Base-by-base conservation (phyloP, 2,113 vertebrate species). In the Zapus hudsonius region DNA sequence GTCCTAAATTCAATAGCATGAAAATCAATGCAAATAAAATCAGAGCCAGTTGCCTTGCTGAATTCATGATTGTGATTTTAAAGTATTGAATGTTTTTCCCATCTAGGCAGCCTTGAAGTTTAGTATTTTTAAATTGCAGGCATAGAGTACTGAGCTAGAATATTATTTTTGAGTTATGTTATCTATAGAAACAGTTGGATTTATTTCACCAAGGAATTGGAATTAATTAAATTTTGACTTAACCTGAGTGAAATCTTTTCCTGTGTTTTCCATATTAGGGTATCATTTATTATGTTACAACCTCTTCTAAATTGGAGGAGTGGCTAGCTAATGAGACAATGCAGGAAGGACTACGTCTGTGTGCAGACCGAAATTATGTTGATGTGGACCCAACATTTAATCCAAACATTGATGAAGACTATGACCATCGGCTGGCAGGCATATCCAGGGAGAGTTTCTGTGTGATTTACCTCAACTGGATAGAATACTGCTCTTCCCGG, bases 361-460 rank as follows among this genome's bases (percentile, higher is more conserved):
- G 99, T 90, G 97, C 98, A 3, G 99, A 99, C 96, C 98, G 98
- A 92, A 99, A 99, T 97, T 99, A 99, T 1, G 99, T 99, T 40
- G 99, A 99, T 95, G 98, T 99, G 82, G 99, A 99, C 96, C 99
- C 99, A 23, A 99, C 99, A 5, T 99, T 99, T 97, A 99, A 99
- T 95, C 99, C 99, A 84, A 99, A 99, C 97, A 99, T 99, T 59
- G 99, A 99, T 72, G 99, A 99, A 96, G 99, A 99, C 97, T 99
- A 99, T 85, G 99, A 99, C 97, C 99, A 99, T 40, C 98, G 99
- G 5, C 98, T 99, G 38, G 99, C 99, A 27, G 99, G 99, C 92
- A 99, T 99, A 97, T 99, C 99, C 40, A 98, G 99, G 95, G 99
- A 99, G 97, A 99, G 99, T 93, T 99, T 99, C 97, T 99, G 99